Evolutionary conservation across 2,113 vertebrate genomes (phyloP).

Genomic region (Pteruthius melanotis): DNA sequence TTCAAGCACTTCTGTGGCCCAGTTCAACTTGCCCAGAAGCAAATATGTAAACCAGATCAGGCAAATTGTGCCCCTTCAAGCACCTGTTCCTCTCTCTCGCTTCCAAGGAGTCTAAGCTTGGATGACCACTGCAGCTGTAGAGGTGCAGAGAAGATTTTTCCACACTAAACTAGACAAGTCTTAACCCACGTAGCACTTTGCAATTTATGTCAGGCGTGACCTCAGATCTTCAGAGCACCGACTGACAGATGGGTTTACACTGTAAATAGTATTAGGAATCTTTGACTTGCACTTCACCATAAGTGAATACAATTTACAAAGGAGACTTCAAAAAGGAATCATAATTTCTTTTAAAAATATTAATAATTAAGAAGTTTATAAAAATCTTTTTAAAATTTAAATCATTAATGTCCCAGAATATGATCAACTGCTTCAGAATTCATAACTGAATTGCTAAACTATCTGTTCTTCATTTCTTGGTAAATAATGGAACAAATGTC

Average conservation of each 20-base stretch:
- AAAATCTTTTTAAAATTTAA: background rate
- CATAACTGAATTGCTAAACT: background rate
- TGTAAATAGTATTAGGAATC: background rate
- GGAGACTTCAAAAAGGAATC: background rate
- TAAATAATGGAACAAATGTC: background rate
- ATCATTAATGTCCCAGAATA: background rate
- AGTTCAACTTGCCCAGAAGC: background rate
- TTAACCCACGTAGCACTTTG: fast-evolving
- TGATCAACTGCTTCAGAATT: background rate
- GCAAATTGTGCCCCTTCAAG: background rate
- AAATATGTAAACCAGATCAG: background rate
- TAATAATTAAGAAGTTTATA: background rate
- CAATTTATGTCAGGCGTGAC: fast-evolving
- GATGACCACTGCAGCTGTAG: background rate
- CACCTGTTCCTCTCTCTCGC: background rate
- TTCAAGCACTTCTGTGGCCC: background rate
- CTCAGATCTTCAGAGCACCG: background rate
- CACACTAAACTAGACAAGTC: background rate
- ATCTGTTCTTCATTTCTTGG: background rate
- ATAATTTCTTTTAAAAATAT: background rate
- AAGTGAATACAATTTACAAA: background rate
- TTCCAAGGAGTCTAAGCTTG: background rate
- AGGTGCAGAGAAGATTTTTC: background rate
- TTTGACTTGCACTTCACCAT: background rate
- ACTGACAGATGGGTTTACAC: background rate